Base-by-base conservation (phyloP, 2,888 invertebrate genomes). In the Cactoblastis cactorum region DNA sequence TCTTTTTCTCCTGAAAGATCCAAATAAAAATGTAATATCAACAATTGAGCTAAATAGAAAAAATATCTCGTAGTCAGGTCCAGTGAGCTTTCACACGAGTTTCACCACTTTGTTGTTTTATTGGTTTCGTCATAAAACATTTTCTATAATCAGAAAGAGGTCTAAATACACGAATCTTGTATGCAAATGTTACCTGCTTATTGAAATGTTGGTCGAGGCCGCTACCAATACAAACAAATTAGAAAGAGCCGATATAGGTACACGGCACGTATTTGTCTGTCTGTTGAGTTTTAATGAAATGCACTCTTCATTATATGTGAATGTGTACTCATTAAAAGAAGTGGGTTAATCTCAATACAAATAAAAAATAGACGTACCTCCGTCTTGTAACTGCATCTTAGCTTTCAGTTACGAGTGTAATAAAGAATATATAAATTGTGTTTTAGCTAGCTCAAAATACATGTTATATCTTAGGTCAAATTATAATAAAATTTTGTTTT, bases 151-250 rank as follows among this genome's bases (percentile, higher is more conserved):
- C 8, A 28, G 9, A 28, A 8, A 28, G 28, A 28, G 5, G 8
- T 28, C 3, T 1, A 28, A 4, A 28, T 6, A 6, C 28, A 28
- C 28, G 28, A 28, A 28, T 6, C 19, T 34, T 22, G 18, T 34
- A 48, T 37, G 47, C 37, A 48, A 48, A 48, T 47, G 17, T 15
- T 3, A 22, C n/a, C n/a, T 37, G 37, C 18, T 46, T 33, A 45
- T 46, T 46, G 19, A 22, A 46, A 48, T 48, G 28, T 48, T 48
- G 47, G 37, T 37, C 37, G 37, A 48, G 47, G 47, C 15, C 47
- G 28, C 47, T 37, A 48, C 47, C 47, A 48, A 48, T 48, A 28
- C 15, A 37, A 48, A 37, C 37, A 48, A 48, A 48, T 37, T 37
- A 48, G 47, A 48, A 45, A 45, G 22, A 34, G 46, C 28, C 43